Percentiles rank a stretch among this genome's conserved stretches.
These are phyloP conservation scores for Laticauda laticaudata DNA, from an alignment of 2,113 vertebrate species.

Conservation along the genomic window DNA sequence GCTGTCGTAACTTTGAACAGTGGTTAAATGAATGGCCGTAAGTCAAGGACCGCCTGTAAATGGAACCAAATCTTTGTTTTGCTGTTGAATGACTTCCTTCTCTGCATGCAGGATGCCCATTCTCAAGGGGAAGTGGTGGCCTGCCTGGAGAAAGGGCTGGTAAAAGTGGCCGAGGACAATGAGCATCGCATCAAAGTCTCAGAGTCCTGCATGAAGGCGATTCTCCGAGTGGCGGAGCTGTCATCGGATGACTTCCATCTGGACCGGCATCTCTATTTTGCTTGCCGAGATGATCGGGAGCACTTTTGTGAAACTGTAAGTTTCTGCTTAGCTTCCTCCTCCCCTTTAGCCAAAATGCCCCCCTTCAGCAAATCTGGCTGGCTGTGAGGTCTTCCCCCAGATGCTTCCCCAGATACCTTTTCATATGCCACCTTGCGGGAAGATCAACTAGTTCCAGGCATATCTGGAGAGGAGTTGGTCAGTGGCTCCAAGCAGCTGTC, in stretches of 20 bases:
- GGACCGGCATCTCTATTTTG: constrained; percentile 92
- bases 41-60: background rate
- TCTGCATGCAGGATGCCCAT: constrained; percentile 81
- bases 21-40: background rate
- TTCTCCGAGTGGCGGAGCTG: constrained; percentile 94
- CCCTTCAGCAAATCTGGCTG: background rate
- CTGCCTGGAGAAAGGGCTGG: constrained; percentile 91
- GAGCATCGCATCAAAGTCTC: constrained; percentile 74
- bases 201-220: constrained; percentile 91
- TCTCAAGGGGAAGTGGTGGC: constrained; percentile 96
- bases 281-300: constrained; percentile 92
- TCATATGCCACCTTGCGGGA: background rate
- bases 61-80: background rate
- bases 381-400: background rate
- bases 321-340: constrained; percentile 22
- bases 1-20: background rate
- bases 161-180: constrained; percentile 85
- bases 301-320: constrained; percentile 94
- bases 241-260: constrained; percentile 95
- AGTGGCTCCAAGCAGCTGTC: background rate
- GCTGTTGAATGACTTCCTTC: background rate
- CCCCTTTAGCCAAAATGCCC: background rate
- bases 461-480: background rate
- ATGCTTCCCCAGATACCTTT: background rate
- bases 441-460: background rate